Evolutionary conservation across 2,797 vertebrate genomes (phyloP), one percentile per base, ranked within the genome.

Genomic region (Zenarchopterus dispar): DNA sequence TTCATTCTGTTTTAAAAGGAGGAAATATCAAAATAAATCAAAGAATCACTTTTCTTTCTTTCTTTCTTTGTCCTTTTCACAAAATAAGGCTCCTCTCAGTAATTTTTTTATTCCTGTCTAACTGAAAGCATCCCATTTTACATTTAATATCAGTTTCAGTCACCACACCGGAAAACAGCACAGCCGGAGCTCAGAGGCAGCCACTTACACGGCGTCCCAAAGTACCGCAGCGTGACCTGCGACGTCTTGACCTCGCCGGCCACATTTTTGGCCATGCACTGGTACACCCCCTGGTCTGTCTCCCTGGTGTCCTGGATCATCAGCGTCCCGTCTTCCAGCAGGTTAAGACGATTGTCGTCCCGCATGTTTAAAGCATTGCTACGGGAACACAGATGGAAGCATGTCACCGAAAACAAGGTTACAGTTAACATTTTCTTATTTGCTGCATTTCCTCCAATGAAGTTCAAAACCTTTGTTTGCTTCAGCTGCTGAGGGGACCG

Each of bases 351-450:
- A 15, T 95, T 94, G 82, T 99, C 96, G 5, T 97, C 93, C 28
- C 95, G 94, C 98, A 99, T 99, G 89, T 97, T 97, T 68, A 99
- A 92, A 70, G 98, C 97, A 41, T 99, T 99, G 82, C 98, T 99
- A 62, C 22, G 9, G 67, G 84, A 60, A 56, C 23, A 16, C 21
- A 10, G 16, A 55, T 46, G 53, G 15, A 61, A 0, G 17, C 19
- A 63, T 5, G 24, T 26, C 24, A 26, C 6, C 6, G 24, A 26
- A 3, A n/a, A n/a, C n/a, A n/a, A n/a, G 3, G 3, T 26, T 6
- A 26, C 24, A 26, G 24, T 26, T 26, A 26, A 26, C 28, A 28
- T 28, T 28, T 28, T 28, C 5, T 39, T 15, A 39, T 15, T 39
- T 15, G 16, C 13, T 3, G 8, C 13, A 39, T 39, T 39, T 39